Percentiles rank a stretch among this genome's conserved stretches.
phyloP scores from a whole-genome alignment of 2,113 vertebrate genomes.

The Zingel zingel region DNA sequence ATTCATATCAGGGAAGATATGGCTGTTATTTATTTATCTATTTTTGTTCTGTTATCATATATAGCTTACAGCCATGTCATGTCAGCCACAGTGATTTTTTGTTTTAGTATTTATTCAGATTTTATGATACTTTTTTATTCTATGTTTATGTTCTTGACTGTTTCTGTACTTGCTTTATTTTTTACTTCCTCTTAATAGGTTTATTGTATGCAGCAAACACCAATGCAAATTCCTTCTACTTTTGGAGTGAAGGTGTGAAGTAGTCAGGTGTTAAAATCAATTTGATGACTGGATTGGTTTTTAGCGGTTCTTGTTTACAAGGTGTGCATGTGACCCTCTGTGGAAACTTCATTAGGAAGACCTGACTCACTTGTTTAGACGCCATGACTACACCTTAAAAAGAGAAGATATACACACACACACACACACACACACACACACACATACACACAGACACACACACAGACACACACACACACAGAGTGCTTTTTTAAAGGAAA shows the following conservation, averaged over 20 bases:
- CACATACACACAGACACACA: slow-evolving; percentile 17
- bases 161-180: too few species aligned
- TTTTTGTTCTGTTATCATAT: neutral
- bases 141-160: too few species aligned
- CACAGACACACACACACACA: neutral
- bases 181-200: too few species aligned
- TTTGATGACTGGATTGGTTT: slow-evolving; percentile 52
- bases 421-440: slow-evolving; percentile 6
- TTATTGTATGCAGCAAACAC: too few species aligned
- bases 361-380: slow-evolving; percentile 60
- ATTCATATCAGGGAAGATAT: neutral
- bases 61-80: neutral
- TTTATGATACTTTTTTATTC: too few species aligned
- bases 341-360: slow-evolving; percentile 67
- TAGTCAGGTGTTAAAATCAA: slow-evolving; percentile 49
- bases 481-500: neutral
- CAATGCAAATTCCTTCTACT: neutral
- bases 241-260: neutral
- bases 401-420: slow-evolving; percentile 7
- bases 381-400: slow-evolving; percentile 39
- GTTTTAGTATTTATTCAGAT: too few species aligned
- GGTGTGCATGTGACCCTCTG: slow-evolving; percentile 40
- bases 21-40: neutral
- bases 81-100: neutral
- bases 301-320: slow-evolving; percentile 8